Base-by-base conservation (phyloP, 2,888 invertebrate species). In the Eupeodes luniger region DNA sequence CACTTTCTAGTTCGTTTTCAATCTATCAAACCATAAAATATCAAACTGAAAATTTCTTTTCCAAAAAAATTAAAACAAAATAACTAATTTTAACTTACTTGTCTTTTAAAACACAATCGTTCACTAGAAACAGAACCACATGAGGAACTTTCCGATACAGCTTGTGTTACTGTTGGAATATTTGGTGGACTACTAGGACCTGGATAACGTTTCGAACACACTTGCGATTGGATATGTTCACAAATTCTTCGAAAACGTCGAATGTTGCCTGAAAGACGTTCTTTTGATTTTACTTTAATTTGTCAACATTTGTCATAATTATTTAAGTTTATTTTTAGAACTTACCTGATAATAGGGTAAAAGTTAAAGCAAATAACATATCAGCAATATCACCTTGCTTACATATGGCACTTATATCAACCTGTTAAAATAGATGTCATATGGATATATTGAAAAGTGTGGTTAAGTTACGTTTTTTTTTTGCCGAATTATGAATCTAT, bases 181-280 rank as follows among this genome's bases (percentile, higher is more conserved):
- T 92, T 92, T 62, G 93, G 92, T 89, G 94, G 94, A 91, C 94
- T 94, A 89, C 92, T 93, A 70, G 93, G 93, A 40, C 93, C 93
- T 87, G 93, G 92, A 91, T 93, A 92, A 93, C 95, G 94, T 94
- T 94, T 92, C 91, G 94, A 94, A 79, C 95, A 95, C 90, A 97
- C 96, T 90, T 98, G 97, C 49, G 97, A 96, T 93, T 99, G 99
- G 90, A 99, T 98, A 94, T 99, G 98, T 93, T 99, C 99, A 94
- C 99, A 99, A 90, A 99, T 98, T 91, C 99, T 95, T 78, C 98
- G 96, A 94, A 99, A 99, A 87, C 99, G 95, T 79, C 99, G 96
- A 91, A 98, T 98, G 93, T 99, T 99, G 85, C 99, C 98, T 98
- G 93, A 34, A 92, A 91, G 79, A 83, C 86, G 84, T 59, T 84